phyloP scores from a whole-genome alignment of 2,113 vertebrate species.

The Corythoichthys intestinalis region DNA sequence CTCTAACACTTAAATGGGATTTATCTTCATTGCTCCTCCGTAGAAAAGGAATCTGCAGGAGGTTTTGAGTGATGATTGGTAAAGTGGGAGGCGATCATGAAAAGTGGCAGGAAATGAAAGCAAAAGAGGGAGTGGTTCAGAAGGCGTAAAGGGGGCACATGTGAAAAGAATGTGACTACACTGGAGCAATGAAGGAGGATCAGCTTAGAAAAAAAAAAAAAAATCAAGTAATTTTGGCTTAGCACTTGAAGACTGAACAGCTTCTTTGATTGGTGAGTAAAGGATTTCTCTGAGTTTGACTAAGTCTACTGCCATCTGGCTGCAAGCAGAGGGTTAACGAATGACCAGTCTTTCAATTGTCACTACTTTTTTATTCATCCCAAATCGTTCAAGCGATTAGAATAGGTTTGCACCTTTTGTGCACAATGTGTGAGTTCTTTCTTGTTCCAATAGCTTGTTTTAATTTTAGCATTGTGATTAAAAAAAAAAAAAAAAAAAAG shows the following conservation, averaged over 20 bases:
- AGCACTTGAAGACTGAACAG: conserved; percentile 42
- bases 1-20: neutral
- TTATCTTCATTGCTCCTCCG: neutral
- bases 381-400: neutral
- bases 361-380: neutral
- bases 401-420: neutral
- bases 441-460: neutral
- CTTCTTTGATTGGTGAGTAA: conserved; percentile 56
- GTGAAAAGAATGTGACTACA: conserved; percentile 18
- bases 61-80: conserved; percentile 18
- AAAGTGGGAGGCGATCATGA: conserved; percentile 46
- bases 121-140: conserved; percentile 34
- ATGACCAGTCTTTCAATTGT: neutral
- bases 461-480: neutral
- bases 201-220: conserved; percentile 24
- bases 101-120: conserved; percentile 36
- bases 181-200: conserved; percentile 12
- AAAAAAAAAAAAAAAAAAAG: no score
- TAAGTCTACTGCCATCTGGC: conserved; percentile 68
- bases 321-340: conserved; percentile 24
- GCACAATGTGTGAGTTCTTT: neutral
- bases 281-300: conserved; percentile 37
- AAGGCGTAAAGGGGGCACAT: conserved; percentile 10
- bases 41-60: neutral
- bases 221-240: neutral